Evolutionary conservation across 2,888 invertebrate genomes (phyloP), one percentile per base, ranked within the genome.

Genomic region (Andricus curvator): DNA sequence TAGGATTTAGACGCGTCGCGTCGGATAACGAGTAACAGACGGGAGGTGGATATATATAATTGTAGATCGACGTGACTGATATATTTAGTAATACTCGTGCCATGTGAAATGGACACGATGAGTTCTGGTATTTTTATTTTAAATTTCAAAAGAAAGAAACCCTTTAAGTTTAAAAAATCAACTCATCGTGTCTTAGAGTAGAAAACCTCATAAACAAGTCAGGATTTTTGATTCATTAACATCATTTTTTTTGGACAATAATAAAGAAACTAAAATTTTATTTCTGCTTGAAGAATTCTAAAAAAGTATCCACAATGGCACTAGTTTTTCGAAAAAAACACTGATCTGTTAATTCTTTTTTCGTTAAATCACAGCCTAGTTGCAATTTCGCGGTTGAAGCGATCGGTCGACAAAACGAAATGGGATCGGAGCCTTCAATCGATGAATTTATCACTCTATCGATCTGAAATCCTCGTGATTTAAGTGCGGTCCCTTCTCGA

Each of bases 281-380:
- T 51, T 25, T 22, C 11, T 11, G 13, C 11, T 29, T 4, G 3
- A 48, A 44, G 29, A 4, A 70, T 41, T 74, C 20, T 8, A 74
- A 56, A 29, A n/a, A 74, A 56, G 22, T 29, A 25, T 33, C 33
- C 20, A 70, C 56, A 8, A 8, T 37, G n/a, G 22, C 22, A 74
- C 56, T 22, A 74, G 74, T 56, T 74, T 56, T 51, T 33, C 15
- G 51, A 33, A n/a, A 33, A 15, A 74, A 74, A 56, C 25, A 17
- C 17, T 25, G 64, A 74, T 56, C 56, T 74, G 74, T 56, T 74
- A 76, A 66, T 86, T 85, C 78, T 81, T 79, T 80, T 86, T 82
- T 79, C 81, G 41, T 84, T 86, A 78, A 88, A 88, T 96, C 96
- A 96, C 96, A 96, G 96, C 96, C 96, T 95, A 95, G 95, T 95